Conservation (phyloP, 1,140 invertebrate species). For the Brachionus asplanchnoidis region DNA sequence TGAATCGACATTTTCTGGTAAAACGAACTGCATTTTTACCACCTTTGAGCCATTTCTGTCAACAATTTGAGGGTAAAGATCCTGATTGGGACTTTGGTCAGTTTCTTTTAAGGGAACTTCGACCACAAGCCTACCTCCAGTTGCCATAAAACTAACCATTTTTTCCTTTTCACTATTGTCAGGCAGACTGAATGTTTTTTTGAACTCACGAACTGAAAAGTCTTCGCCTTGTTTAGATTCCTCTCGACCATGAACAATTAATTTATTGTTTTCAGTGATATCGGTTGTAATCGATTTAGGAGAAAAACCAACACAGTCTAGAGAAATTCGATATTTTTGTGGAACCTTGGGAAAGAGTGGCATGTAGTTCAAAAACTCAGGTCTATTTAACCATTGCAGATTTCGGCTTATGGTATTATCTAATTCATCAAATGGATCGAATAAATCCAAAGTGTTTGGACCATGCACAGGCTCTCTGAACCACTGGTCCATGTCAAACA, state of each 20-base stretch:
- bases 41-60: background rate
- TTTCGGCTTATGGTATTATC: slow-evolving; percentile 26
- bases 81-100: slow-evolving; percentile 8
- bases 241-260: slow-evolving; percentile 8
- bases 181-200: background rate
- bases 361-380: slow-evolving; percentile 33
- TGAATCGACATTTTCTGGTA: slow-evolving; percentile 30
- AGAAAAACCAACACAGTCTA: slow-evolving; percentile 26
- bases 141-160: slow-evolving; percentile 24
- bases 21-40: background rate
- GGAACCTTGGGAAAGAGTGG: slow-evolving; percentile 39
- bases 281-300: background rate
- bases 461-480: background rate
- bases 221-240: slow-evolving; percentile 15
- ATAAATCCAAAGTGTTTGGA: slow-evolving; percentile 16
- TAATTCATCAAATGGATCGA: slow-evolving; percentile 37
- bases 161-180: slow-evolving; percentile 18
- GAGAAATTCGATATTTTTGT: slow-evolving; percentile 12
- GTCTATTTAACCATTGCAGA: slow-evolving; percentile 25
- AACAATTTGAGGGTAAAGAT: slow-evolving; percentile 28
- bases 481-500: slow-evolving; percentile 40
- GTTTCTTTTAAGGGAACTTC: slow-evolving; percentile 32
- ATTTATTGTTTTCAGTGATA: background rate
- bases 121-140: background rate
- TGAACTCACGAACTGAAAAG: slow-evolving; percentile 17